Base-by-base conservation (phyloP, 2,797 vertebrate species). In the Sebastes cheni region DNA sequence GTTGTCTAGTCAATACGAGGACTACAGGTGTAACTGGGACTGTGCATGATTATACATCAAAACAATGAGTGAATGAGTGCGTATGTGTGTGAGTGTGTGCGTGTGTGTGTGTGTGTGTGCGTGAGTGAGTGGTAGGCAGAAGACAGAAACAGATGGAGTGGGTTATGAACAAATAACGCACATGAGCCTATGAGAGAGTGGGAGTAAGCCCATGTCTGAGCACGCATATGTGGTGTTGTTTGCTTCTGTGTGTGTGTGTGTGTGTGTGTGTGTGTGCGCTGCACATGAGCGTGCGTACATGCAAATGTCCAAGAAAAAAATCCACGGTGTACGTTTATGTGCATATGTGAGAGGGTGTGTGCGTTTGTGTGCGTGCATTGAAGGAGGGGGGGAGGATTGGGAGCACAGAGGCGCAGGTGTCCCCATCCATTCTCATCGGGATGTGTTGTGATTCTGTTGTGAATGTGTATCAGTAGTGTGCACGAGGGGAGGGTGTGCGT, bases 121-220 rank as follows among this genome's bases (percentile, higher is more conserved):
- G 46, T 16, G 36, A 0, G 36, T 22, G 80, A 25, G 46, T 29
- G 29, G 23, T 42, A 29, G 18, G 68, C 55, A 60, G 55, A 72
- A 59, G 79, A 69, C 67, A 79, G 78, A 86, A 92, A 85, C 89
- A 92, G 91, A 92, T 93, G 90, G 89, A 84, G 77, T 22, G 82
- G 72, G 77, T 91, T 89, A 89, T 62, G 87, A 80, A 91, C 70
- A 94, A 90, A 92, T 86, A 91, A 81, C 60, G 29, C 90, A 83
- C 79, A 72, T 25, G 80, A 83, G 85, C 74, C 86, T 67, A 58
- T 22, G 67, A 85, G 72, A 55, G 75, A 82, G 81, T 80, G 87
- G 80, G 84, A 85, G 75, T 75, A n/a, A 78, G 77, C 77, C 72
- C 30, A 20, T 59, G 83, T 87, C 59, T 83, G 72, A 70, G 71